Evolutionary conservation across 2,797 vertebrate species (phyloP).

Genomic region (Darevskia nairensis): DNA sequence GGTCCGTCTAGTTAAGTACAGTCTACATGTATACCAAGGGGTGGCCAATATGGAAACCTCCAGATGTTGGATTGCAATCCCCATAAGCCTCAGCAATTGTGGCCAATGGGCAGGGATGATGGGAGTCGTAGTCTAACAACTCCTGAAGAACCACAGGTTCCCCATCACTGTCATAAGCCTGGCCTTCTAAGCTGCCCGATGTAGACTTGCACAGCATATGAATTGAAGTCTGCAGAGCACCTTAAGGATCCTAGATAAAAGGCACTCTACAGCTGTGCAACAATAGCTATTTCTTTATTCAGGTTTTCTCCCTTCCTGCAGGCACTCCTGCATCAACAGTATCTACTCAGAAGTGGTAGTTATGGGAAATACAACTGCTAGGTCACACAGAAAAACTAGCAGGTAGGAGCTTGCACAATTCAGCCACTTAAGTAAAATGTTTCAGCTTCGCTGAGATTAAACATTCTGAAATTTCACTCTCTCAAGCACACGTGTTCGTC

Average conservation of each 20-base stretch:
- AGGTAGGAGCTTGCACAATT: neutral
- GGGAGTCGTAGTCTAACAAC: too few relatives aligned
- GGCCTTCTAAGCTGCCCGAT: neutral
- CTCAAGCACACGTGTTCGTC: neutral
- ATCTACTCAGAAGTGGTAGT: neutral
- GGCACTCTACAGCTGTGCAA: neutral
- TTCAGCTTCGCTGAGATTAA: slow-evolving; percentile 4
- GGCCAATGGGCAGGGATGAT: too few relatives aligned
- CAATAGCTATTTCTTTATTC: neutral
- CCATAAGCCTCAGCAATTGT: neutral
- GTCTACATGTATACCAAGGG: neutral
- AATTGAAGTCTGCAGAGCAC: slow-evolving; percentile 5
- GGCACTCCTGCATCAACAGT: neutral
- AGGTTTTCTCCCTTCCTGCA: neutral
- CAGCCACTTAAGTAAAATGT: neutral
- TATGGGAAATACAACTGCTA: neutral
- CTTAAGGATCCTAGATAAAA: neutral
- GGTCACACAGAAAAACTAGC: neutral
- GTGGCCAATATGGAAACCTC: too few relatives aligned
- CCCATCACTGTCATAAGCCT: neutral
- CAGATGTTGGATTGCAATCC: neutral
- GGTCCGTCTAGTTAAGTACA: neutral
- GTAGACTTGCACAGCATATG: neutral
- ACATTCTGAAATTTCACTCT: slow-evolving; percentile 4
- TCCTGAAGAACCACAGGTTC: too few relatives aligned